Evolutionary conservation across 1,140 invertebrate species (phyloP), one percentile per base, ranked within the genome.

Genomic region (Arctopsyche grandis): DNA sequence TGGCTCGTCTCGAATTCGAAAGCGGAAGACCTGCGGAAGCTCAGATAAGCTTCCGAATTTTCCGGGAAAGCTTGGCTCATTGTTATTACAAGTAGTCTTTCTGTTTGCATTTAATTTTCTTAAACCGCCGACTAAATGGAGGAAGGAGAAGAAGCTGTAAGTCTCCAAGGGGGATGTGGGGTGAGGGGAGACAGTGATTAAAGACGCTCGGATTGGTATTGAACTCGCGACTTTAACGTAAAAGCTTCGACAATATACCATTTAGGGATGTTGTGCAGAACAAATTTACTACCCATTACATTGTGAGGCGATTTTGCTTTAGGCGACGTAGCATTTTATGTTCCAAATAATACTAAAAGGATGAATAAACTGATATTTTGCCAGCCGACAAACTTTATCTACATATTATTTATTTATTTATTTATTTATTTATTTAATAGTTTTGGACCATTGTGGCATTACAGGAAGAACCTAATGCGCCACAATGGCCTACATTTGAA

Each of bases 31-130:
- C 73, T 69, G 73, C 73, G 19, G 48, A 52, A 48, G 73, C 43
- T 70, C 44, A 66, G 58, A 75, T 66, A 66, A 79, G 43, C 73
- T 66, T 48, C 29, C 60, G 66, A 79, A 75, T 79, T 75, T 79
- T 79, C 71, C 43, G 21, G 52, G 46, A 69, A 75, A 81, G 76
- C 70, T 60, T n/a, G 22, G n/a, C 79, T 81, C 75, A 78, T 81
- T 81, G 79, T 81, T 81, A 74, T 81, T 75, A 81, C 75, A 78
- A 78, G 79, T 75, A 78, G 66, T 77, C 76, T 78, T 78, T 81
- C 76, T 81, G 79, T 81, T 81, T 81, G 79, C 79, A 26, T 81
- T 81, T 81, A 78, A 81, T 81, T 81, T 81, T 81, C 79, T 81
- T 81, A 81, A 81, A 75, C 79, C 79, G 24, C 76, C 56, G 71